Evolutionary conservation across 2,888 invertebrate genomes (phyloP).

Genomic region (Ornithoptera priamus): DNA sequence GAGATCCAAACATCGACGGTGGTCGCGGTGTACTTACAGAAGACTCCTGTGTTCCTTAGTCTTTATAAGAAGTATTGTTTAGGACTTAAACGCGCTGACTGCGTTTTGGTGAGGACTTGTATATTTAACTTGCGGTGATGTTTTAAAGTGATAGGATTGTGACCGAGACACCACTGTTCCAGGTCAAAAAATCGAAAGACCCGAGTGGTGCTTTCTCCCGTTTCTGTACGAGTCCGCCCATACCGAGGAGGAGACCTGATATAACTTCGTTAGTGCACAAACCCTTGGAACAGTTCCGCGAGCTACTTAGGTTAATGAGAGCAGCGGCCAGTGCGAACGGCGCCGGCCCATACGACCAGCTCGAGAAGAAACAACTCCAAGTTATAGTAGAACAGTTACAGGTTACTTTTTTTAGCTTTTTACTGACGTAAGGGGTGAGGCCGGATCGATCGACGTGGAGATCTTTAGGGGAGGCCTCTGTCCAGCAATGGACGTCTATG

Average conservation of each 20-base stretch:
- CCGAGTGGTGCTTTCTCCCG: conserved; percentile 89
- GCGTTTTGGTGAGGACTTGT: conserved; percentile 82
- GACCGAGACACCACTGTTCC: conserved; percentile 1
- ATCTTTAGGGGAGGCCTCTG: too few species aligned
- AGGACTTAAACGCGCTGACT: conserved; percentile 91
- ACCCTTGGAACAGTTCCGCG: conserved; percentile 87
- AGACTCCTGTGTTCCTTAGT: conserved; percentile 86
- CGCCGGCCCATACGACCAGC: conserved; percentile 68
- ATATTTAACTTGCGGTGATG: not conserved
- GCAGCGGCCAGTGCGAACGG: conserved; percentile 64
- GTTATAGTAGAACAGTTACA: conserved; percentile 73
- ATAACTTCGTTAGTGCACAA: conserved; percentile 91
- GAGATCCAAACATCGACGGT: conserved; percentile 85
- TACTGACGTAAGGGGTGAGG: too few species aligned
- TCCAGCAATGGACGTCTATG: too few species aligned
- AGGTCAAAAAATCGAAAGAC: conserved; percentile 86
- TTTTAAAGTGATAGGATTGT: too few species aligned
- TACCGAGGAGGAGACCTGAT: conserved; percentile 90
- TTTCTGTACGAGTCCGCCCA: conserved; percentile 89
- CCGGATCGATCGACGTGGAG: too few species aligned
- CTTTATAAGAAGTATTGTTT: conserved; percentile 91
- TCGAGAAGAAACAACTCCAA: conserved; percentile 73
- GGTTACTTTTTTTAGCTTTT: conserved; percentile 42
- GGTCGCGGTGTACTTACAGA: conserved; percentile 85
- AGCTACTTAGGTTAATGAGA: conserved; percentile 70